Conservation (phyloP, 1,140 invertebrate species). For the Portunus trituberculatus region DNA sequence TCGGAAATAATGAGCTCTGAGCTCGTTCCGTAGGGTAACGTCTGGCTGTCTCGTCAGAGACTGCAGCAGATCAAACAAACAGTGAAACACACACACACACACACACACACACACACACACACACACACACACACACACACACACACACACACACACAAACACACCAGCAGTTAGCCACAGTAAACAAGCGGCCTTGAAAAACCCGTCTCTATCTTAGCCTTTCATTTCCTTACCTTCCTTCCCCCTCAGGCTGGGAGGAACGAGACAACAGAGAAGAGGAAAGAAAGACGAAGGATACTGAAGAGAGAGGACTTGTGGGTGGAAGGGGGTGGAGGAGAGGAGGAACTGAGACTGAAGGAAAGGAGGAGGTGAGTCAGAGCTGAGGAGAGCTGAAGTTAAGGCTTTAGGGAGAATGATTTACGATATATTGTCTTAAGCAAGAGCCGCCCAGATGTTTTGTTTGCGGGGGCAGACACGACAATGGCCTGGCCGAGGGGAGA, state of each 20-base stretch:
- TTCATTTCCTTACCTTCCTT: constrained; percentile 10
- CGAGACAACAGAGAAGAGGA: background rate
- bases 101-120: too few species aligned
- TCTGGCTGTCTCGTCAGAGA: too few species aligned
- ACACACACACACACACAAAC: too few species aligned
- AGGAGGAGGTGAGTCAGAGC: background rate
- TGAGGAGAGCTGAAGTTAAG: background rate
- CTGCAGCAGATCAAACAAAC: too few species aligned
- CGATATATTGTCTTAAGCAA: constrained; percentile 33
- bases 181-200: background rate
- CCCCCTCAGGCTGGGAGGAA: background rate
- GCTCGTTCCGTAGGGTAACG: too few species aligned
- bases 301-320: background rate
- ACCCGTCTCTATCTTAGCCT: background rate
- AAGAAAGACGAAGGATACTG: background rate
- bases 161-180: background rate
- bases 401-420: constrained; percentile 37
- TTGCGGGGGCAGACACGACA: background rate
- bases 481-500: background rate
- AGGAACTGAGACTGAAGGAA: background rate
- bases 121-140: too few species aligned
- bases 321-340: background rate
- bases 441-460: background rate
- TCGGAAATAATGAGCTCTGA: too few species aligned
- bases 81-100: too few species aligned